phyloP scores from a whole-genome alignment of 2,113 vertebrate species.

The Erythrolamprus reginae region DNA sequence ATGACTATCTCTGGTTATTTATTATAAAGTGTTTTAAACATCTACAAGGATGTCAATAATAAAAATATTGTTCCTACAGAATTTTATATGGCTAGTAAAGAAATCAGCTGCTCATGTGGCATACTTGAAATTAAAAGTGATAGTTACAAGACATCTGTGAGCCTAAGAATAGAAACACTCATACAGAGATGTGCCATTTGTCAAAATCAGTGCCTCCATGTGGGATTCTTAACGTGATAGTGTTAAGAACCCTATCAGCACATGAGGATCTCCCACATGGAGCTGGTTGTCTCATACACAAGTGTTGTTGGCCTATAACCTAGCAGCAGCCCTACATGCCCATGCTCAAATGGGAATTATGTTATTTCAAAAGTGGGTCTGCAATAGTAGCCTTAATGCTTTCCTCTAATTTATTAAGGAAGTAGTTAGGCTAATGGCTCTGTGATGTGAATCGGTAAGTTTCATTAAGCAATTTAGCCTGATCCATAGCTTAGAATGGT shows the following conservation, averaged over 20 bases:
- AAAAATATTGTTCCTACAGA: not conserved
- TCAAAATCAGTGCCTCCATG: not conserved
- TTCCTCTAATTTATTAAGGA: not conserved
- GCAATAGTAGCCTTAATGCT: not conserved
- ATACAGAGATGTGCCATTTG: not conserved
- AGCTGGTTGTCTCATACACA: not conserved
- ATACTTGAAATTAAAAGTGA: not conserved
- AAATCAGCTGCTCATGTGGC: not conserved
- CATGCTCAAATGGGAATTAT: not conserved
- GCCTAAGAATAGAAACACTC: not conserved
- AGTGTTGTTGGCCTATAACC: not conserved
- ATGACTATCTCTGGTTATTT: not conserved
- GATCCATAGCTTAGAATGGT: conserved; percentile 12
- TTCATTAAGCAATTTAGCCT: conserved; percentile 17
- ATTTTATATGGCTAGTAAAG: not conserved
- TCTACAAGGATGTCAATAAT: not conserved
- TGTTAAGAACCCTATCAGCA: not conserved
- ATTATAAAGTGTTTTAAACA: not conserved
- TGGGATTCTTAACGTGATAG: not conserved
- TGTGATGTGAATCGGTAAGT: not conserved
- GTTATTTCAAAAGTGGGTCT: not conserved
- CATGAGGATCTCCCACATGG: not conserved
- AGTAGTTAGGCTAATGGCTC: not conserved
- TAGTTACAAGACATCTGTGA: not conserved
- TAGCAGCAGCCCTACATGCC: not conserved